Evolutionary conservation across 2,113 vertebrate genomes (phyloP).

Genomic region (Mus spicilegus): DNA sequence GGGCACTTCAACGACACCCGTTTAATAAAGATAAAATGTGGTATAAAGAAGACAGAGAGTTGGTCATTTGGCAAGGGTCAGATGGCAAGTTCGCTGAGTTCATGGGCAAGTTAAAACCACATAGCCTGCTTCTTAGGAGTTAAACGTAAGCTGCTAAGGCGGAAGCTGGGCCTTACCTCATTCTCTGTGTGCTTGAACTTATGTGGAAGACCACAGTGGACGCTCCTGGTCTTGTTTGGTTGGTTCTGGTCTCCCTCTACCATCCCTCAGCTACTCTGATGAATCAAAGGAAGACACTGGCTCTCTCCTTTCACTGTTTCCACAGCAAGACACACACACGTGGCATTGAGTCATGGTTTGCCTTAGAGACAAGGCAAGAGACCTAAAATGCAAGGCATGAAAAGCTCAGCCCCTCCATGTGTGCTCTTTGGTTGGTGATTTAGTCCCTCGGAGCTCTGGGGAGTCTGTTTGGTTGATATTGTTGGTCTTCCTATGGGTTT

Average conservation of each 20-base stretch:
- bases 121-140: not conserved
- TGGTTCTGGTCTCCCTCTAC: not conserved
- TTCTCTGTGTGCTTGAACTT: not conserved
- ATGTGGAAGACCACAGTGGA: not conserved
- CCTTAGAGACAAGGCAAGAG: not conserved
- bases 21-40: not conserved
- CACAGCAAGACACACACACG: too few relatives aligned
- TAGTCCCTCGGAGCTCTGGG: too few relatives aligned
- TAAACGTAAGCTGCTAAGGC: not conserved
- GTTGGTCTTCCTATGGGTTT: too few relatives aligned
- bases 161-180: too few relatives aligned
- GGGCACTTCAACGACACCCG: not conserved
- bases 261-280: not conserved
- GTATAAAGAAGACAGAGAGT: not conserved
- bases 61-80: not conserved
- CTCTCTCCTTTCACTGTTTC: not conserved
- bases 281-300: not conserved
- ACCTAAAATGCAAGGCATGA: fast-evolving
- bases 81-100: not conserved
- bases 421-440: too few relatives aligned
- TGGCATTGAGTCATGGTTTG: too few relatives aligned
- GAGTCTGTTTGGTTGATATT: too few relatives aligned
- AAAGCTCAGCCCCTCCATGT: too few relatives aligned
- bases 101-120: not conserved
- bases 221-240: not conserved